Base-by-base conservation (phyloP, 2,888 invertebrate genomes). In the Acheta domesticus region DNA sequence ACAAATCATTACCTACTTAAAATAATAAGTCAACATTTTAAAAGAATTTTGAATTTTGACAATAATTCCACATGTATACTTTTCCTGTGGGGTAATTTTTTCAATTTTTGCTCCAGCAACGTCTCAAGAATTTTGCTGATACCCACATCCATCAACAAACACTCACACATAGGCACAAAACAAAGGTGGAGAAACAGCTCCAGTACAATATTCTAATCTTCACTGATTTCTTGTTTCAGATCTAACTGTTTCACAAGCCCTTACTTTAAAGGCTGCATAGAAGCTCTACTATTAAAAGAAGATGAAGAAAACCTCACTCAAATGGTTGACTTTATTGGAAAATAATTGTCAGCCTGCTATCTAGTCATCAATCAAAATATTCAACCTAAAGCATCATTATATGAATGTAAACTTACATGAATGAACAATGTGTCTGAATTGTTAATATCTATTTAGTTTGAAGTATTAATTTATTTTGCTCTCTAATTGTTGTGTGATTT, bases 191-290 rank as follows among this genome's bases (percentile, higher is more conserved):
- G 36, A 36, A 36, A 36, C 36, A 36, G 36, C 8, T 36, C 36
- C 36, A 36, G 36, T 36, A 36, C 8, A 8, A 36, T 8, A 5
- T 36, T 4, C 36, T 36, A 36, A 36, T 36, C 36, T 36, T 36
- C 36, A 8, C 36, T 36, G 36, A 36, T 36, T 36, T 36, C 36
- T 36, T 36, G 36, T 36, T 89, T 75, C 91, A 94, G 94, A 90
- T 91, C 91, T 86, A 89, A 92, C 88, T 94, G 94, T 89, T 94
- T 94, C 89, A 91, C 92, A 86, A 92, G 92, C 87, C 90, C 91
- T 89, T 93, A 92, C 89, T 94, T 94, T 90, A 91, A 91, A 89
- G 93, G 93, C 89, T 94, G 94, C 89, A 89, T 93, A 89, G 92
- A 93, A 89, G 92, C 92, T 87, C 90, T 94, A 88, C 90, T 92